phyloP scores from a whole-genome alignment of 2,113 vertebrate genomes.

The Dipodomys merriami region DNA sequence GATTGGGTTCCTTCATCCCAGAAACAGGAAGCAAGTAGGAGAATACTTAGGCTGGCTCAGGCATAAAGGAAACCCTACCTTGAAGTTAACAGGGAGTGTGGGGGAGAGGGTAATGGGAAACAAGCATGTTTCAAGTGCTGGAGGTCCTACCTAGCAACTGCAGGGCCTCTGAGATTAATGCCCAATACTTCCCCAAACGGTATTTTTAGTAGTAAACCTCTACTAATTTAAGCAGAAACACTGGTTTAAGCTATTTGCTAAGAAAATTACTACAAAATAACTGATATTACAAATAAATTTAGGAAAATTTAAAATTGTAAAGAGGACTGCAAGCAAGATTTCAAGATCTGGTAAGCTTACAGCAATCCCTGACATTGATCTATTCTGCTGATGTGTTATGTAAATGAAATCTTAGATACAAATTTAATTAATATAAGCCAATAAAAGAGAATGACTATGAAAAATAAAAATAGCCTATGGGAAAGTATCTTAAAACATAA shows the following conservation, averaged over 20 bases:
- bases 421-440: background rate
- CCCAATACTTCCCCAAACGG: background rate
- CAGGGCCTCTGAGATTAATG: too few species aligned
- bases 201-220: conserved; percentile 37
- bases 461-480: background rate
- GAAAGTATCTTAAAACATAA: background rate
- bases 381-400: too few species aligned
- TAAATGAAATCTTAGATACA: background rate
- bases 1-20: too few species aligned
- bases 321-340: background rate
- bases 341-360: background rate
- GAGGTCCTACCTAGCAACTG: too few species aligned
- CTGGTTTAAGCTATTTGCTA: background rate
- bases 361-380: background rate
- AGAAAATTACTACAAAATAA: conserved; percentile 35
- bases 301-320: background rate
- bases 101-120: too few species aligned
- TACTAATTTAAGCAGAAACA: conserved; percentile 33
- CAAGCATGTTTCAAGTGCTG: too few species aligned
- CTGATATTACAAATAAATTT: background rate
- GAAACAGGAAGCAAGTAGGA: too few species aligned
- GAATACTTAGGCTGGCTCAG: too few species aligned
- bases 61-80: too few species aligned
- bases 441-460: background rate
- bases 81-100: too few species aligned